Evolutionary conservation across 2,797 vertebrate species (phyloP).

Genomic region (Melanotaenia parkinsoni): DNA sequence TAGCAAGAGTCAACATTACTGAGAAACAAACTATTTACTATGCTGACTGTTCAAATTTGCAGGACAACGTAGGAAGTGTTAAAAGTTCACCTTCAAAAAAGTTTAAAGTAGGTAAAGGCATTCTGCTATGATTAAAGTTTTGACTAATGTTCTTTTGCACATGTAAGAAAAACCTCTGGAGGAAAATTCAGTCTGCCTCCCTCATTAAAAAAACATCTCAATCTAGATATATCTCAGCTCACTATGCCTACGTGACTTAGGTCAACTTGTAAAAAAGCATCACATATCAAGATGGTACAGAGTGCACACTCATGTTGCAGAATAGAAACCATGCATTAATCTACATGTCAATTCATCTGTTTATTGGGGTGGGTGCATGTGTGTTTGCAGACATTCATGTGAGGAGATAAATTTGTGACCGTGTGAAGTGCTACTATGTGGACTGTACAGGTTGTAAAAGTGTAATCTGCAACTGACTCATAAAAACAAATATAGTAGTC

Average conservation of each 20-base stretch:
- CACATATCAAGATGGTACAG: background rate
- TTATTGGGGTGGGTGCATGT: background rate
- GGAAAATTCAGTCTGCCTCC: background rate
- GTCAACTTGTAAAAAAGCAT: background rate
- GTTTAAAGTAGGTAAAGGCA: background rate
- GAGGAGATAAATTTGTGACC: background rate
- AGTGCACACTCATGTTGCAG: background rate
- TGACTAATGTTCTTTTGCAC: background rate
- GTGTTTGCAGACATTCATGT: background rate
- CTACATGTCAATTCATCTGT: background rate
- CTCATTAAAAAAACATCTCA: too few species aligned
- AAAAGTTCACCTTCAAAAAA: background rate
- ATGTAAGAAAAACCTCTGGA: background rate
- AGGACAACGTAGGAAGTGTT: background rate
- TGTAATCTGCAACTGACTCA: background rate
- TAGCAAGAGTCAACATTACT: background rate
- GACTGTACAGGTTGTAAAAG: background rate
- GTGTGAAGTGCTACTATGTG: background rate
- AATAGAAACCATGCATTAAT: background rate
- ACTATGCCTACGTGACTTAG: too few species aligned
- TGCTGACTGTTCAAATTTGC: background rate
- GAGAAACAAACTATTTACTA: background rate
- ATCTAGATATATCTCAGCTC: too few species aligned
- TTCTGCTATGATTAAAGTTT: background rate
- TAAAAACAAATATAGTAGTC: background rate